phyloP scores from a whole-genome alignment of 2,888 invertebrate species.

The Andrena bicolor region DNA sequence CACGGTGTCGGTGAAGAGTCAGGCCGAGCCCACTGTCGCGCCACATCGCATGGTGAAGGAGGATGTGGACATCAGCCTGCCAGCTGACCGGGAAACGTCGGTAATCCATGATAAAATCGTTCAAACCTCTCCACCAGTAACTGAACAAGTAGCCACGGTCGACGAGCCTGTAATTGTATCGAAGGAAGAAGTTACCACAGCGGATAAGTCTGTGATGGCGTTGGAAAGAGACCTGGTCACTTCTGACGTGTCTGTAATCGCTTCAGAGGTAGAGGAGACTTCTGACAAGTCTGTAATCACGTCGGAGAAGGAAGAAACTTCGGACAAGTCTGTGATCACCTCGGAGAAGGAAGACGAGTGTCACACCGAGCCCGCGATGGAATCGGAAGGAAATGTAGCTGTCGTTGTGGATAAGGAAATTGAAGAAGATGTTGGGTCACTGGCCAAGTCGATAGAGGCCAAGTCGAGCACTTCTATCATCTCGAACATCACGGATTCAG shows the following conservation, averaged over 20 bases:
- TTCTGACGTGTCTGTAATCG: slow-evolving; percentile 56
- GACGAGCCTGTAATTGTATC: slow-evolving; percentile 6
- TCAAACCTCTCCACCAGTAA: slow-evolving; percentile 74
- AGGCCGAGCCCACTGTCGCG: slow-evolving; percentile 71
- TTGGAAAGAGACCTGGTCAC: slow-evolving; percentile 65
- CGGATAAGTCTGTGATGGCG: slow-evolving; percentile 54
- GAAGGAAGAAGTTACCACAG: slow-evolving; percentile 49
- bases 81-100: slow-evolving; percentile 75
- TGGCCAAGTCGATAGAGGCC: slow-evolving; percentile 63
- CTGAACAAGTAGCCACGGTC: slow-evolving; percentile 20
- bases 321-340: slow-evolving; percentile 55
- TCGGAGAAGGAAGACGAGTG: slow-evolving; percentile 69
- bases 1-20: slow-evolving; percentile 78
- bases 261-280: slow-evolving; percentile 75
- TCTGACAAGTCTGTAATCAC: slow-evolving; percentile 56
- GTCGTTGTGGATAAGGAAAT: slow-evolving; percentile 26
- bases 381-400: slow-evolving; percentile 69
- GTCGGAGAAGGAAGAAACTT: slow-evolving; percentile 76
- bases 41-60: slow-evolving; percentile 76
- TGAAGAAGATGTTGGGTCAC: slow-evolving; percentile 67
- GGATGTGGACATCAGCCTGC: slow-evolving; percentile 79
- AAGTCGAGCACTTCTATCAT: slow-evolving; percentile 75
- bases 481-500: slow-evolving; percentile 86
- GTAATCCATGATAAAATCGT: slow-evolving; percentile 75
- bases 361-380: slow-evolving; percentile 64